Evolutionary conservation across 2,113 vertebrate species (phyloP).

Genomic region (Channa maculata): DNA sequence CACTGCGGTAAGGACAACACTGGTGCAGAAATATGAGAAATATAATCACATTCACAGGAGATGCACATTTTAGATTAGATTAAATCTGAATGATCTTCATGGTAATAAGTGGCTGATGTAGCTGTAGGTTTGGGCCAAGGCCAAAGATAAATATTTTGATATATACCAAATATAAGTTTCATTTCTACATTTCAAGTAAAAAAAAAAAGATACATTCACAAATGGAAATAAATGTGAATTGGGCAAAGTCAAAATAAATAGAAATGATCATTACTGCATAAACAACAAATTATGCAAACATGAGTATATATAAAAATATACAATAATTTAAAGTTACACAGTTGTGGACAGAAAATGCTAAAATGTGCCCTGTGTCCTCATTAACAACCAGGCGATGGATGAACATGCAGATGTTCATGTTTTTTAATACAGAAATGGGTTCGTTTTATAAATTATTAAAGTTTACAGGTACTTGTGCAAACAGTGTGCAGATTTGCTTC

Average conservation of each 20-base stretch:
- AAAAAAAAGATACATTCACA: background rate
- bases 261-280: background rate
- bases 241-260: background rate
- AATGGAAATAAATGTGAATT: background rate
- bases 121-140: slow-evolving; percentile 11
- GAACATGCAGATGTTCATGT: background rate
- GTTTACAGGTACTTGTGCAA: too few relatives aligned
- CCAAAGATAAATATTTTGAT: slow-evolving; percentile 1
- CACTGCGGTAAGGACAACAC: slow-evolving; percentile 85
- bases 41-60: slow-evolving; percentile 3
- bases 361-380: too few relatives aligned
- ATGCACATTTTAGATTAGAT: background rate
- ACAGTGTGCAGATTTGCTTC: background rate
- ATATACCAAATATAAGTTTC: slow-evolving; percentile 23
- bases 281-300: background rate
- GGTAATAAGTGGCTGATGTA: background rate
- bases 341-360: too few relatives aligned
- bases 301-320: background rate
- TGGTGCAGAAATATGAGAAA: background rate
- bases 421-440: background rate
- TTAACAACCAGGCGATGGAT: too few relatives aligned
- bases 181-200: slow-evolving; percentile 10
- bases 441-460: background rate
- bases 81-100: slow-evolving; percentile 15
- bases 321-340: too few relatives aligned